Conservation (phyloP, 2,113 vertebrate genomes). For the Oncorhynchus gorbuscha region DNA sequence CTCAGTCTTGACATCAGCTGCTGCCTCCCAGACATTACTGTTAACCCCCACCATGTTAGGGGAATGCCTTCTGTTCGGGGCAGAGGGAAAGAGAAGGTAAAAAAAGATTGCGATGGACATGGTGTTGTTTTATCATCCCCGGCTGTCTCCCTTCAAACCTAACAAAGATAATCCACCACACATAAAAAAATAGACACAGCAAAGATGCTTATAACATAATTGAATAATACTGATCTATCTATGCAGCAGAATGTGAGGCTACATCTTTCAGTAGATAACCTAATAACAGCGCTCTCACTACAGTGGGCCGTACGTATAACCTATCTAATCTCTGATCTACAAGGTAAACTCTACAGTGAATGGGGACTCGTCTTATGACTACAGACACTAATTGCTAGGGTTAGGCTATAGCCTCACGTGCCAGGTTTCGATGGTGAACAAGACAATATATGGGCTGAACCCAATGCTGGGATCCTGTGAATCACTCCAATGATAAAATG, state of each 20-base stretch:
- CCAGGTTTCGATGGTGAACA: background rate
- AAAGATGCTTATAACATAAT: background rate
- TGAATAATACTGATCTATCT: background rate
- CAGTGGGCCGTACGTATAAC: background rate
- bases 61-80: background rate
- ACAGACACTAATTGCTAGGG: too few species aligned
- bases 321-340: background rate
- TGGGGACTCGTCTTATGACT: background rate
- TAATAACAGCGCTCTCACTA: background rate
- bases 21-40: constrained; percentile 2
- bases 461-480: background rate
- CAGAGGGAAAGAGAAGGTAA: background rate
- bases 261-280: background rate
- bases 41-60: background rate
- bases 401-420: too few species aligned
- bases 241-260: too few species aligned
- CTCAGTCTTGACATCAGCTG: constrained; percentile 6
- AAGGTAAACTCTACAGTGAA: background rate
- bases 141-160: background rate
- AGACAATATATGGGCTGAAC: background rate
- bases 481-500: background rate
- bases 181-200: background rate
- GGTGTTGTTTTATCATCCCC: background rate
- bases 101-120: background rate
- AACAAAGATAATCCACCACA: background rate